Base-by-base conservation (phyloP, 2,797 vertebrate genomes). In the Meriones psammophilus region DNA sequence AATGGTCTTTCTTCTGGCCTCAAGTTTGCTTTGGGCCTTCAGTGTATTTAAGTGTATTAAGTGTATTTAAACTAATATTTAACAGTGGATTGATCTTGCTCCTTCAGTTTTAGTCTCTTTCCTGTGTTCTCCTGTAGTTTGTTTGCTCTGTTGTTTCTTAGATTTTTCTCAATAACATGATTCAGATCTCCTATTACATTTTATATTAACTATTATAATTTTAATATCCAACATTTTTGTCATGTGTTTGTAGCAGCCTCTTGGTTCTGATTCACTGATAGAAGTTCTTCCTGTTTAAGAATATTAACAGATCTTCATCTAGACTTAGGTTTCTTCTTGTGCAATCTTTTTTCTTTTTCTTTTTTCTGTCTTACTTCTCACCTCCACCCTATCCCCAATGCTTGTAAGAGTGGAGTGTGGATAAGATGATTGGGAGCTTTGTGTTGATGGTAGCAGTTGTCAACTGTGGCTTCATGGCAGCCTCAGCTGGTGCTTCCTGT, bases 191-290 rank as follows among this genome's bases (percentile, higher is more conserved):
- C 80, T 10, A 24, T 58, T 78, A 24, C 3, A 5, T 90, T 95
- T 91, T 80, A 8, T 36, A 20, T 79, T 46, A 30, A 33, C 17
- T 64, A 50, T 64, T 39, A 89, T 30, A n/a, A 87, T 62, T 91
- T 92, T 95, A 58, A 58, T 54, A 69, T 30, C 12, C 1, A 50
- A 83, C 8, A n/a, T 84, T n/a, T 91, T 84, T 84, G 28, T 84
- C 30, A 68, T 28, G 14, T 74, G 74, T 88, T 92, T 84, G 10
- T 81, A 90, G 54, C 22, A 64, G 7, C 12, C 30, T 85, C 60
- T 97, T 94, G 36, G 36, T 95, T 79, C 88, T 94, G 83, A 74
- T 73, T 96, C 36, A 83, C 24, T 3, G 33, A 54, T 58, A 18
- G 33, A 71, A 28, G 64, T 8, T 87, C 77, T 86, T 74, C 13